Conservation (phyloP, 2,797 vertebrate genomes). For the Capromys pilorides region DNA sequence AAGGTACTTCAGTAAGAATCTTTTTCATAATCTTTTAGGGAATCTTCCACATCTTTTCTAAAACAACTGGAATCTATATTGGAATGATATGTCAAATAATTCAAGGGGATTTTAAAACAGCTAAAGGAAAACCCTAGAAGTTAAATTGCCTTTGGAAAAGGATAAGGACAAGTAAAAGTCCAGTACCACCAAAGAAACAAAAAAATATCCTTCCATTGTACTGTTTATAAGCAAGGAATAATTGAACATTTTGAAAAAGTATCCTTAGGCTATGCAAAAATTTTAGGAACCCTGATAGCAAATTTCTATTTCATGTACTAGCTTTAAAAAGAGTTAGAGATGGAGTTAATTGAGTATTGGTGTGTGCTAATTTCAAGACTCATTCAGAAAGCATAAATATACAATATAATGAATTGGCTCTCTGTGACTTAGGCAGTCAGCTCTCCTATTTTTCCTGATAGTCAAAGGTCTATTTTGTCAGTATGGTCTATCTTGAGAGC, state of each 20-base stretch:
- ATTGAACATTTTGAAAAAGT: neutral
- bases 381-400: neutral
- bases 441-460: neutral
- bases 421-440: slow-evolving; percentile 11
- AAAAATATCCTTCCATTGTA: neutral
- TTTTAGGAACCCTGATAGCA: neutral
- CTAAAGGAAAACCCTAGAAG: neutral
- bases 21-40: neutral
- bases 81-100: neutral
- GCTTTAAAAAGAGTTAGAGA: neutral
- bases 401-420: neutral
- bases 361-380: neutral
- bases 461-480: slow-evolving; percentile 59
- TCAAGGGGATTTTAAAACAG: neutral
- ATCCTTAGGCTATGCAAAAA: neutral
- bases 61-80: slow-evolving; percentile 14
- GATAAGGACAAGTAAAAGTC: neutral
- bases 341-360: neutral
- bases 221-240: slow-evolving; percentile 27
- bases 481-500: slow-evolving; percentile 30
- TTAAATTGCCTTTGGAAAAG: neutral
- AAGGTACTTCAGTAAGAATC: neutral
- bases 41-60: neutral
- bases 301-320: neutral
- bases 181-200: slow-evolving; percentile 6